Percentiles rank a stretch among this genome's conserved stretches.
Conservation (phyloP, 2,888 invertebrate species). For the Drosophila sordidula region DNA sequence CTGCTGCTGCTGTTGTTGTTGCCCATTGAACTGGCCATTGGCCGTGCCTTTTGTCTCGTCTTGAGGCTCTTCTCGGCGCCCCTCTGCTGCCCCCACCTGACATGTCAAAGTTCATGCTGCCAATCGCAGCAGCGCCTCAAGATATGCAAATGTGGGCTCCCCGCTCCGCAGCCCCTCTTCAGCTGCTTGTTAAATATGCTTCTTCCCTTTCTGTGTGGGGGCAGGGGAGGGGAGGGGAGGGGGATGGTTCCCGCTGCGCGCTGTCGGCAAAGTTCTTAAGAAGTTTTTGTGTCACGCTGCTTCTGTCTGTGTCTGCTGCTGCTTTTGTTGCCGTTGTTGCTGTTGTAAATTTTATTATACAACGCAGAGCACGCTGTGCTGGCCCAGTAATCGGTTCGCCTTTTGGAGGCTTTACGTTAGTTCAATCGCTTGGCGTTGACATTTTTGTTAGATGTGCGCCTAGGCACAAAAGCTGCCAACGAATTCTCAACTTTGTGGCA, state of each 20-base stretch:
- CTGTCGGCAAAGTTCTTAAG: conserved; percentile 77
- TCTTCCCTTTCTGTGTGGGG: background rate
- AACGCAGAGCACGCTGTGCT: conserved; percentile 54
- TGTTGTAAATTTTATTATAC: conserved; percentile 71
- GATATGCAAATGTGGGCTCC: conserved; percentile 38
- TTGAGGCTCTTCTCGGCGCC: no score
- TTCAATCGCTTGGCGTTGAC: conserved; percentile 63
- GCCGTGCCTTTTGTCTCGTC: background rate
- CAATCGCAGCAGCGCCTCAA: conserved; percentile 36
- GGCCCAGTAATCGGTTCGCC: conserved; percentile 32
- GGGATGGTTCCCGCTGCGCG: conserved; percentile 41
- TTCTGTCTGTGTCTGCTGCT: conserved; percentile 49
- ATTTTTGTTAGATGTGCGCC: conserved; percentile 50
- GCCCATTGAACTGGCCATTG: conserved; percentile 12
- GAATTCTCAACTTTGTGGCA: conserved; percentile 34
- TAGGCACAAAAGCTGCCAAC: conserved; percentile 35
- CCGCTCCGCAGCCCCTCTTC: background rate
- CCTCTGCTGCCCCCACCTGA: conserved; percentile 23
- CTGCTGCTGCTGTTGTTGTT: conserved; percentile 2
- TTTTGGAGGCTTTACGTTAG: conserved; percentile 16
- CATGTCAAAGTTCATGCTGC: conserved; percentile 64
- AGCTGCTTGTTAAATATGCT: conserved; percentile 16
- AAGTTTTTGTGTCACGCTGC: conserved; percentile 72
- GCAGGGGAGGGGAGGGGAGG: conserved; percentile 4
- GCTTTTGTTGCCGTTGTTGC: conserved; percentile 12